phyloP scores from a whole-genome alignment of 2,797 vertebrate genomes.

The Ciconia nigra region DNA sequence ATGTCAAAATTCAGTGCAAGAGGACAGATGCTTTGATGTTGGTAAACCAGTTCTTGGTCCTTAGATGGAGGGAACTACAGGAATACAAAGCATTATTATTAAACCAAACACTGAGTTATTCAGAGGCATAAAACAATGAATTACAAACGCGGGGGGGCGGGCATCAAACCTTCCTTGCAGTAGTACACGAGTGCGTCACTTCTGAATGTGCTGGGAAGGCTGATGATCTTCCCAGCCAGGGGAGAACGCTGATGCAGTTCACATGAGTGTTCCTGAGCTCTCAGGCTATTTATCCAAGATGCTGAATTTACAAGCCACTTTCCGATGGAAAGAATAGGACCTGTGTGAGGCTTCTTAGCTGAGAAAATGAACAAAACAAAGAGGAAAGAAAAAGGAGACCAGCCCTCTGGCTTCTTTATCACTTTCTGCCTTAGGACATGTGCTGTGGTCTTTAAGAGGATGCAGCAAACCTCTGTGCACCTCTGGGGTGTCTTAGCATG shows the following conservation, averaged over 20 bases:
- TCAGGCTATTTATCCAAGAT: background rate
- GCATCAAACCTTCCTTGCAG: background rate
- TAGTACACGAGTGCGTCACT: background rate
- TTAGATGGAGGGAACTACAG: background rate
- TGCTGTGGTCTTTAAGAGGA: background rate
- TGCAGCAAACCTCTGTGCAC: background rate
- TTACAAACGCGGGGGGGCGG: background rate
- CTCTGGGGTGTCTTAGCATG: background rate
- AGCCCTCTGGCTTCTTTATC: background rate
- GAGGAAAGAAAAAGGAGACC: background rate
- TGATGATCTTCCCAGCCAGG: background rate
- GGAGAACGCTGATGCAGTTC: background rate
- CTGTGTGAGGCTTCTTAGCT: background rate
- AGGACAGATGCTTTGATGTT: background rate
- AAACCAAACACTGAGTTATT: background rate
- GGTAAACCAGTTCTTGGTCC: background rate
- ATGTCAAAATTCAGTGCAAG: background rate
- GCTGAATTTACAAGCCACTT: background rate
- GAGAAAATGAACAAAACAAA: background rate
- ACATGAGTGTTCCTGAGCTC: background rate
- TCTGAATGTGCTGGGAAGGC: background rate
- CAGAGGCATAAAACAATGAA: background rate
- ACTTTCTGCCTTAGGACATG: background rate
- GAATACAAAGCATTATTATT: background rate
- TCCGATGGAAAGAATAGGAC: background rate